Conservation (phyloP, 1,140 invertebrate genomes). For the Kradibia gibbosae region DNA sequence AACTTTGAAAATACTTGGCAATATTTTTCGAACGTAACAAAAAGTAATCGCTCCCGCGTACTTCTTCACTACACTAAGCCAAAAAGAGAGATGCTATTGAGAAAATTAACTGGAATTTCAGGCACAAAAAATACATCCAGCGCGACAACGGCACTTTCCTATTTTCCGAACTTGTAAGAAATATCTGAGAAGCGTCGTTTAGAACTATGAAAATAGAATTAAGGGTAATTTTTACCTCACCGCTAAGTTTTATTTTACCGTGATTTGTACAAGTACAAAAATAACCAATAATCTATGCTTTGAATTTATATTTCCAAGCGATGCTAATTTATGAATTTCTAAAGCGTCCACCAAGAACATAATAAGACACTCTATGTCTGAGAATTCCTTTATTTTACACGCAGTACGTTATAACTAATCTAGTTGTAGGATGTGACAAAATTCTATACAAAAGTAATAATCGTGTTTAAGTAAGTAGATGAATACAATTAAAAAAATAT, state of each 20-base stretch:
- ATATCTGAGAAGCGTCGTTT: neutral
- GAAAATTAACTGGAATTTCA: neutral
- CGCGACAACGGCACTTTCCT: neutral
- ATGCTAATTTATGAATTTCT: no score
- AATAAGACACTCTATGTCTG: no score
- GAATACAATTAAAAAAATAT: no score
- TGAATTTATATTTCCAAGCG: no score
- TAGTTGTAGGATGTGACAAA: no score
- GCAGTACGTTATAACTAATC: no score
- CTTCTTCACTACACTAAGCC: neutral
- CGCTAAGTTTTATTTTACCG: neutral
- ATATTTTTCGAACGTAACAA: neutral
- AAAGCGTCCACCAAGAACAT: no score
- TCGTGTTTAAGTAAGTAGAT: no score
- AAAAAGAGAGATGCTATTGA: neutral
- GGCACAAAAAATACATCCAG: constrained; percentile 24
- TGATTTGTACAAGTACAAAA: no score
- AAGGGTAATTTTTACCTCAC: neutral
- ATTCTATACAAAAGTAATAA: no score
- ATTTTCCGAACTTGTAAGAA: constrained; percentile 15
- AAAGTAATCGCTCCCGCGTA: constrained; percentile 7
- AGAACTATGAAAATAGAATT: neutral
- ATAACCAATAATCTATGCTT: no score
- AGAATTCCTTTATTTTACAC: no score
- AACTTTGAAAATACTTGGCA: neutral